These are phyloP conservation scores for Sinelater perroti DNA, from an alignment of 2,888 invertebrate species.

Conservation along the genomic window DNA sequence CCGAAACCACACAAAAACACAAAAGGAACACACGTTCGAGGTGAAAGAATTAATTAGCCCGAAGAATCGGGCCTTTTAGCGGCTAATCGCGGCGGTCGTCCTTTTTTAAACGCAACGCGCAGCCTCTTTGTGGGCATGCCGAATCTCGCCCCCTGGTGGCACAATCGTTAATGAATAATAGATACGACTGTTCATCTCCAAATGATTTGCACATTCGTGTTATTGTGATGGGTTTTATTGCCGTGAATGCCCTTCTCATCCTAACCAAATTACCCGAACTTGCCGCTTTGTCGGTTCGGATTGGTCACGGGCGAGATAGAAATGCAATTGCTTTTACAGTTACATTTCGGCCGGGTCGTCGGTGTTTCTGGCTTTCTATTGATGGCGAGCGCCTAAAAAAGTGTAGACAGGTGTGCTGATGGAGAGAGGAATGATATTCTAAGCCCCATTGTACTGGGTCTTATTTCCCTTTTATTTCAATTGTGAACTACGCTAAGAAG, in stretches of 20 bases:
- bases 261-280: conserved; percentile 43
- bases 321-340: background rate
- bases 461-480: too few species aligned
- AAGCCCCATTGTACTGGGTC: too few species aligned
- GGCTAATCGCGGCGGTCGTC: background rate
- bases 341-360: background rate
- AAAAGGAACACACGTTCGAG: too few species aligned
- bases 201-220: conserved; percentile 53
- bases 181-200: conserved; percentile 53
- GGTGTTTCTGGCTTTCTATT: too few species aligned
- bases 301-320: conserved; percentile 44
- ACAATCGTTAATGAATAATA: conserved; percentile 56
- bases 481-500: too few species aligned
- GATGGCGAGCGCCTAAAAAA: too few species aligned
- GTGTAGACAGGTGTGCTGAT: too few species aligned
- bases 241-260: conserved; percentile 38
- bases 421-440: too few species aligned
- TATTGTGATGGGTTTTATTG: conserved; percentile 29
- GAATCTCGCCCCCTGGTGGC: conserved; percentile 50
- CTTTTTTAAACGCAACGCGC: conserved; percentile 3
- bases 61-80: conserved; percentile 2
- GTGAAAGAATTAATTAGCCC: conserved; percentile 2
- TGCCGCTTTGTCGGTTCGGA: conserved; percentile 49
- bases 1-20: too few species aligned
- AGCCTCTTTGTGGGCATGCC: conserved; percentile 43